Evolutionary conservation across 2,113 vertebrate species (phyloP), one percentile per base, ranked within the genome.

Genomic region (Alethe diademata): DNA sequence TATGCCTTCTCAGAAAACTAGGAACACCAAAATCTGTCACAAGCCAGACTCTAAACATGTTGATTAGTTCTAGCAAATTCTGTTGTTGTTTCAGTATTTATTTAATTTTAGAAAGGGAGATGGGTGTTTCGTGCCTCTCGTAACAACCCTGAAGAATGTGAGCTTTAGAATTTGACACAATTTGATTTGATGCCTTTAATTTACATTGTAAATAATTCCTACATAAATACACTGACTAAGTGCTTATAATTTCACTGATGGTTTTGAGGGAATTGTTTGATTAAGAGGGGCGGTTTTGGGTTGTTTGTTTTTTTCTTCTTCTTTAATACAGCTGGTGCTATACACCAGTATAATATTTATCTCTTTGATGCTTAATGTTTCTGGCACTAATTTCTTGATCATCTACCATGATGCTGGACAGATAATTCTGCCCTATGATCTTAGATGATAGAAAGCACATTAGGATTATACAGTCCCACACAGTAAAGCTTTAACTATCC

Each of bases 261-360:
- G 2, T 14, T 78, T 85, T 65, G 17, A 16, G 9, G 17, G 19
- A 4, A 42, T 60, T 75, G 9, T 66, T 58, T 54, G 24, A 31
- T 42, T 33, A 35, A 23, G 0, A 0, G 4, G 13, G 5, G 6
- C 25, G 5, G 4, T 8, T 61, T 60, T 16, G 6, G 11, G 10
- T 38, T 48, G 15, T 12, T 78, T 42, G 6, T 8, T 36, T 24
- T 43, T 20, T 42, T 35, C 23, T 31, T 19, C 25, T 26, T 6
- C 7, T 67, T 79, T 72, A 11, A 23, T 69, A 43, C 35, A 69
- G 14, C 9, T 38, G 31, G 8, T 36, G 15, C 3, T 51, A 18
- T 47, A n/a, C 8, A 47, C 10, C 17, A 71, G 9, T n/a, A 29
- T 5, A 71, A 66, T 60, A 69, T 76, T 61, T 54, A 35, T 25